Evolutionary conservation across 1,140 invertebrate species (phyloP), one percentile per base, ranked within the genome.

Genomic region (Drosophila tropicalis): DNA sequence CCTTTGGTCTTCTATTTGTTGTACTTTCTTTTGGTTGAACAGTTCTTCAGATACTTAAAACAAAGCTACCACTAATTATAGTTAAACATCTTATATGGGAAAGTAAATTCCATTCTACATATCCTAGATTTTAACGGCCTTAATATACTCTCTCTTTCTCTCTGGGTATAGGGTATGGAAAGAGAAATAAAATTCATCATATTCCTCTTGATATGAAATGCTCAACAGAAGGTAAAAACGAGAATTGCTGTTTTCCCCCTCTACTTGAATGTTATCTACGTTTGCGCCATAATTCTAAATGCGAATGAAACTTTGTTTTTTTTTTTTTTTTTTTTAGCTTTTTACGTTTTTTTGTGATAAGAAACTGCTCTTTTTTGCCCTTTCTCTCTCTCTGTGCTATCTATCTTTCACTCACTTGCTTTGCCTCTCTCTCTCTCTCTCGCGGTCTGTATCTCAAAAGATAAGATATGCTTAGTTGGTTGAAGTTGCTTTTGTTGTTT

Each of bases 221-320:
- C 19, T 22, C 44, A 22, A 51, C 44, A 17, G 15, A 47, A 19
- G 44, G 15, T 47, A 44, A 15, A 6, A 71, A 58, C 62, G 62
- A 65, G 71, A 63, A 63, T 69, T 75, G 71, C 6, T 19, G 17
- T 17, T 10, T 51, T 3, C 19, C 17, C 9, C 3, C 17, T 51
- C 12, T 9, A 17, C 15, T 74, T 65, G 29, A 67, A 58, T 70
- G 72, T 87, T 89, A 87, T 89, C 84, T 67, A 62, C 69, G 55
- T 83, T 85, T 87, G 51, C 67, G 81, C 74, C 81, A 85, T 85
- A 84, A 77, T 77, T 77, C 81, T 39, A 58, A 73, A 76, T 66
- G 76, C 64, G 67, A 79, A 82, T 86, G 79, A 76, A 85, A 79
- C 29, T 29, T 29, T 29, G 5, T 29, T 29, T 29, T 29, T 29